phyloP scores from a whole-genome alignment of 1,140 invertebrate genomes.

The Listronotus bonariensis region DNA sequence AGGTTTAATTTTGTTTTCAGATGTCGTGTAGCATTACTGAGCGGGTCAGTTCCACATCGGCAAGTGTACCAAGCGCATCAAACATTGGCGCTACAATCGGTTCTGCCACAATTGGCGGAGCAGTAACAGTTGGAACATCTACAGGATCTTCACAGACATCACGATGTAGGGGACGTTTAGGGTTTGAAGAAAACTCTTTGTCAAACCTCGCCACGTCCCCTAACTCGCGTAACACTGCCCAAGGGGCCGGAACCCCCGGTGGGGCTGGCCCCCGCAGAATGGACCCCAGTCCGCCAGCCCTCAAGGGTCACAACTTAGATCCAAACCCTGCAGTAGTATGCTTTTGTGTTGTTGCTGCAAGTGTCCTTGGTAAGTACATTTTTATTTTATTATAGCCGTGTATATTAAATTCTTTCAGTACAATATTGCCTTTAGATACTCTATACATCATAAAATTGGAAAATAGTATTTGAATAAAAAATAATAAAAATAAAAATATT shows the following conservation, averaged over 20 bases:
- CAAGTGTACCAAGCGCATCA: slow-evolving; percentile 31
- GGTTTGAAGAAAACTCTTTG: slow-evolving; percentile 18
- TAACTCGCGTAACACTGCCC: slow-evolving; percentile 44
- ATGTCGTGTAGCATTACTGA: slow-evolving; percentile 56
- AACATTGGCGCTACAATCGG: slow-evolving; percentile 12
- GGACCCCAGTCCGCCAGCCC: slow-evolving; percentile 40
- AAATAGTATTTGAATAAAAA: too few relatives aligned
- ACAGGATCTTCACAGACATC: slow-evolving; percentile 1
- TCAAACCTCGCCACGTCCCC: slow-evolving; percentile 45
- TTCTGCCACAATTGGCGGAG: slow-evolving; percentile 3
- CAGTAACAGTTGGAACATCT: slow-evolving; percentile 6
- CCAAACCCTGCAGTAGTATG: slow-evolving; percentile 66
- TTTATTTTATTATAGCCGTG: too few relatives aligned
- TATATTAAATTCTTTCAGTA: too few relatives aligned
- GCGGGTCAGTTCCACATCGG: slow-evolving; percentile 43
- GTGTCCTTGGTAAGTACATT: slow-evolving; percentile 67
- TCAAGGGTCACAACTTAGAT: slow-evolving; percentile 43
- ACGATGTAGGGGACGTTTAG: slow-evolving; percentile 15
- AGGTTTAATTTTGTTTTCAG: slow-evolving; percentile 41
- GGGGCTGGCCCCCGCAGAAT: slow-evolving; percentile 39
- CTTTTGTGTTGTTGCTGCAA: slow-evolving; percentile 75
- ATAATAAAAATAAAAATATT: too few relatives aligned
- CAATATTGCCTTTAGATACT: too few relatives aligned
- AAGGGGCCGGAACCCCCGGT: slow-evolving; percentile 26
- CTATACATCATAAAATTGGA: too few relatives aligned